These are phyloP conservation scores for Amphiprion percula DNA, from an alignment of 2,113 vertebrate species.

Conservation along the genomic window DNA sequence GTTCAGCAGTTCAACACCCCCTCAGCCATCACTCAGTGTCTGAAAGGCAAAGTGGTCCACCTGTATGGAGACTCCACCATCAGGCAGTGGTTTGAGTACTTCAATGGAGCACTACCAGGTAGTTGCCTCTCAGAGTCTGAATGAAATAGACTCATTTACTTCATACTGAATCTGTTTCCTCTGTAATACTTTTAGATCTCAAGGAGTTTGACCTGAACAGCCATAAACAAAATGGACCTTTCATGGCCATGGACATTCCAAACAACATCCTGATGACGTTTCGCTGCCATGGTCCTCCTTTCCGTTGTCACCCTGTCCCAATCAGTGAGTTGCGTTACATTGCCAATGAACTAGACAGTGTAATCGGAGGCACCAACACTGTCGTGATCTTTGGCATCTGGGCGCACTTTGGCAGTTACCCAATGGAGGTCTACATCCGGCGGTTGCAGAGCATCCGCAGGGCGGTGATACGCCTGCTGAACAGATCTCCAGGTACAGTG, in stretches of 20 bases:
- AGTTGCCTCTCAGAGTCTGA: neutral
- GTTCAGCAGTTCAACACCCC: constrained; percentile 86
- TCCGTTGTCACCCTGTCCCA: constrained; percentile 86
- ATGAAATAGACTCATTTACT: neutral
- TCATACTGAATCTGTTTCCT: neutral
- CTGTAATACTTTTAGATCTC: constrained; percentile 81
- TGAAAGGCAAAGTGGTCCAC: constrained; percentile 89
- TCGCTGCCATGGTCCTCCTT: constrained; percentile 91
- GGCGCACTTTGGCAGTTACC: constrained; percentile 94
- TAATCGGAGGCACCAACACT: constrained; percentile 88
- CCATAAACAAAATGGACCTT: constrained; percentile 88
- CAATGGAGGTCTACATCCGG: constrained; percentile 89
- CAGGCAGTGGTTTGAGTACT: constrained; percentile 94
- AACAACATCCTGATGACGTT: constrained; percentile 89
- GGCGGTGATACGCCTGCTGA: constrained; percentile 86
- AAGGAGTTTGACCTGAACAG: constrained; percentile 89
- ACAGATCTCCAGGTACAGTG: constrained; percentile 88
- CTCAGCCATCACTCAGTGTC: constrained; percentile 86
- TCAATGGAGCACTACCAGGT: constrained; percentile 89
- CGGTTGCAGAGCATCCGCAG: constrained; percentile 89
- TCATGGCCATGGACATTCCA: constrained; percentile 88
- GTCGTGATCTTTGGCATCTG: constrained; percentile 89
- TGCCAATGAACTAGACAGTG: constrained; percentile 88
- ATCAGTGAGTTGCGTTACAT: constrained; percentile 89
- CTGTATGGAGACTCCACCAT: constrained; percentile 94